phyloP scores from a whole-genome alignment of 92 coral and sea anemone species.

The Virgularia gustaviana region DNA sequence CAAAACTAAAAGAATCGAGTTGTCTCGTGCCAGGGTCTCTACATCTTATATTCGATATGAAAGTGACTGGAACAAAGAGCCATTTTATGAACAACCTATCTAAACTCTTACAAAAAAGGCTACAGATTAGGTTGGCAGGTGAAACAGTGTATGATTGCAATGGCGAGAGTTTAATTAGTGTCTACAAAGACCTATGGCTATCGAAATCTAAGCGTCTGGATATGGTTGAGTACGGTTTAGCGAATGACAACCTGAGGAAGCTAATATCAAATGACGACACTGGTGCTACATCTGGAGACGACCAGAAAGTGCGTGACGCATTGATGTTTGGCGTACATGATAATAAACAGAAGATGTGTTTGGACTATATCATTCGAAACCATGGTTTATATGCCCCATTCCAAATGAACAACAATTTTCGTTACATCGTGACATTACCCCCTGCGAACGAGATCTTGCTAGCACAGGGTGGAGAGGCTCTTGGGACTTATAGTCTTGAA shows the following conservation, averaged over 20 bases:
- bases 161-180: not conserved
- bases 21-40: too few species aligned
- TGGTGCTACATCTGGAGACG: conserved; percentile 6
- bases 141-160: conserved; percentile 3
- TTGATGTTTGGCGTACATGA: not conserved
- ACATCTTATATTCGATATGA: not conserved
- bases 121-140: not conserved
- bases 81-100: conserved; percentile 5
- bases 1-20: too few species aligned
- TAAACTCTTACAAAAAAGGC: conserved; percentile 3
- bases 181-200: conserved; percentile 3
- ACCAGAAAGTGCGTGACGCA: not conserved
- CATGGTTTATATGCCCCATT: conserved; percentile 21
- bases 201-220: not conserved
- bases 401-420: not conserved
- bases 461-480: not conserved
- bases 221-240: conserved; percentile 5
- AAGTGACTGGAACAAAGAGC: not conserved
- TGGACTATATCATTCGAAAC: not conserved
- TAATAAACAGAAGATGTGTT: conserved; percentile 1
- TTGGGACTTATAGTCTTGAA: not conserved
- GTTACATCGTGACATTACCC: not conserved
- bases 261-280: conserved; percentile 8
- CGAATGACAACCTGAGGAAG: conserved; percentile 6
- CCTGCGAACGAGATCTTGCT: not conserved